Evolutionary conservation across 2,113 vertebrate genomes (phyloP).

Genomic region (Phyllostomus discolor): DNA sequence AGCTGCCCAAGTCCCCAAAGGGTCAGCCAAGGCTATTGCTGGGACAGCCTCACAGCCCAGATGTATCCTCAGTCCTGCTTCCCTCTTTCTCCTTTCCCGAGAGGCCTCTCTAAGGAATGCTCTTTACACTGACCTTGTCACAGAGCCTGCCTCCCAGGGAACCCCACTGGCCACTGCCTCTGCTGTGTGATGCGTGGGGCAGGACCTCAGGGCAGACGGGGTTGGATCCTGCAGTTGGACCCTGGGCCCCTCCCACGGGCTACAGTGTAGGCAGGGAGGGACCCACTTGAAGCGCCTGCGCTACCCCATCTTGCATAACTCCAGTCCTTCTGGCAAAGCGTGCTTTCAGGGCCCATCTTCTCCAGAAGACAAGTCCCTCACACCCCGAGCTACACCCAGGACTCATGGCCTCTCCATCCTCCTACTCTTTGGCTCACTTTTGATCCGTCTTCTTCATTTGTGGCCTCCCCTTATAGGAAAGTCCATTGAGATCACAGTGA

Average conservation of each 20-base stretch:
- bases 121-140: not conserved
- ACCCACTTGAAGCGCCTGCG: no score
- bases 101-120: not conserved
- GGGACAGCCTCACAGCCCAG: not conserved
- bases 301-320: not conserved
- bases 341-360: not conserved
- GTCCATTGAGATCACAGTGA: not conserved
- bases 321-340: not conserved
- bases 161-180: not conserved
- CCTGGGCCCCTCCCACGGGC: not conserved
- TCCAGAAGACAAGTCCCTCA: not conserved
- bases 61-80: not conserved
- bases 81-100: not conserved
- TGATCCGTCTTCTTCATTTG: not conserved
- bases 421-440: not conserved
- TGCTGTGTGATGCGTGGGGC: rapidly evolving
- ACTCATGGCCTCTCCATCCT: not conserved
- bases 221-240: not conserved
- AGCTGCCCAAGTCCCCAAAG: not conserved
- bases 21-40: not conserved
- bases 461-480: not conserved
- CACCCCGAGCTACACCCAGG: not conserved
- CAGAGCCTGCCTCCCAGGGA: not conserved
- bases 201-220: not conserved
- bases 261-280: not conserved